Percentiles rank a stretch among this genome's conserved stretches.
Evolutionary conservation across 2,888 invertebrate species (phyloP).

Genomic region (Caenorhabditis afra): DNA sequence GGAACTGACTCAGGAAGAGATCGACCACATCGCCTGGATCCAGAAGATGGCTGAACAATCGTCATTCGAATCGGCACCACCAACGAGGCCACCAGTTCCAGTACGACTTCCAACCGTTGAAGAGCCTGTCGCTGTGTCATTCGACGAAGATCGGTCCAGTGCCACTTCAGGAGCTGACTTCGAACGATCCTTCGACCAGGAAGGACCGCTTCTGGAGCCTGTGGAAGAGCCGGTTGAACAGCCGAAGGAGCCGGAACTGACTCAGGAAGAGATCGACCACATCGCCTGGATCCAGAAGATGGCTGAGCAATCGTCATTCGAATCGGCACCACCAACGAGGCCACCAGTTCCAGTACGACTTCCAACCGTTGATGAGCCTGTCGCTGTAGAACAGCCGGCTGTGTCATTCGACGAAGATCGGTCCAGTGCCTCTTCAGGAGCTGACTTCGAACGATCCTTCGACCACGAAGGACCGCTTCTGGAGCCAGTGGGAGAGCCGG

Average conservation of each 20-base stretch:
- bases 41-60: slow-evolving; percentile 26
- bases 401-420: slow-evolving; percentile 13
- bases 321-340: not conserved
- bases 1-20: slow-evolving; percentile 26
- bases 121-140: not conserved
- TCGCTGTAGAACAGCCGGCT: no score
- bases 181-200: slow-evolving; percentile 24
- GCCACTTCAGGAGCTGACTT: slow-evolving; percentile 55
- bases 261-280: slow-evolving; percentile 42
- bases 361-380: not conserved
- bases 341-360: slow-evolving; percentile 7
- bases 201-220: slow-evolving; percentile 5
- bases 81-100: slow-evolving; percentile 18
- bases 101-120: slow-evolving; percentile 1
- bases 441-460: slow-evolving; percentile 29
- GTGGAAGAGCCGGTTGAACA: slow-evolving; percentile 1
- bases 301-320: slow-evolving; percentile 42
- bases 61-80: slow-evolving; percentile 28
- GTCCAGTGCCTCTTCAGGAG: slow-evolving; percentile 42
- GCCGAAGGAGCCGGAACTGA: slow-evolving; percentile 11
- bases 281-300: slow-evolving; percentile 36
- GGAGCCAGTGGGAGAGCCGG: slow-evolving; percentile 15
- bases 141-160: slow-evolving; percentile 21
- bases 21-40: slow-evolving; percentile 45
- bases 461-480: slow-evolving; percentile 12